Evolutionary conservation across 2,797 vertebrate species (phyloP).

Genomic region (Betta splendens): DNA sequence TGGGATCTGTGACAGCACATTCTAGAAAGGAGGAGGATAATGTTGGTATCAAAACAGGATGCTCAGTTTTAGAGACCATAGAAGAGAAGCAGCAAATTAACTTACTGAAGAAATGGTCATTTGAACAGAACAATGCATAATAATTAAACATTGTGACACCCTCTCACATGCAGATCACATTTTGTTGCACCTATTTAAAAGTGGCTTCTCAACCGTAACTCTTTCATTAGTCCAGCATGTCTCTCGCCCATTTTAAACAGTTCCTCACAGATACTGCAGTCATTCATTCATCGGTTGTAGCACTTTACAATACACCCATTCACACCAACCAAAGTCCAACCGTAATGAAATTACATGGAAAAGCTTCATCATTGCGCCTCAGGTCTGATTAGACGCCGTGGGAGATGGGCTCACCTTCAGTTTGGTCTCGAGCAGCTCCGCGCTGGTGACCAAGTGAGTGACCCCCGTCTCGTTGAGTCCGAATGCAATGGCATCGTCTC

Average conservation of each 20-base stretch:
- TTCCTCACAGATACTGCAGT: conserved; percentile 2
- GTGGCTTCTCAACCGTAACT: background rate
- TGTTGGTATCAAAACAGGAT: conserved; percentile 24
- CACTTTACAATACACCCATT: background rate
- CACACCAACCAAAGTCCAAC: background rate
- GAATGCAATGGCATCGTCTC: conserved; percentile 91
- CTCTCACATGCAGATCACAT: background rate
- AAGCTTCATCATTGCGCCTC: background rate
- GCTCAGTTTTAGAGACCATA: background rate
- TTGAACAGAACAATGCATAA: background rate
- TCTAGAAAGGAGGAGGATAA: conserved; percentile 70
- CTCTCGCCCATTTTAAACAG: background rate
- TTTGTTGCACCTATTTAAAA: background rate
- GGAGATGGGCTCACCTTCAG: conserved; percentile 86
- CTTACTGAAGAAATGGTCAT: background rate
- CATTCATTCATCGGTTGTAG: conserved; percentile 6
- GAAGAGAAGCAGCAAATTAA: background rate
- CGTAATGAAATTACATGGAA: background rate
- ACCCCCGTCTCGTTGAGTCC: conserved; percentile 94
- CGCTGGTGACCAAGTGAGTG: conserved; percentile 91
- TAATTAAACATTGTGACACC: background rate
- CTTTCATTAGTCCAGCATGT: background rate
- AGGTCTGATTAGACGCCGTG: background rate
- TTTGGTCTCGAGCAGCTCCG: conserved; percentile 91
- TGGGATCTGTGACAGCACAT: conserved; percentile 83